Conservation (phyloP, 2,888 invertebrate species). For the Tetragnatha montana region DNA sequence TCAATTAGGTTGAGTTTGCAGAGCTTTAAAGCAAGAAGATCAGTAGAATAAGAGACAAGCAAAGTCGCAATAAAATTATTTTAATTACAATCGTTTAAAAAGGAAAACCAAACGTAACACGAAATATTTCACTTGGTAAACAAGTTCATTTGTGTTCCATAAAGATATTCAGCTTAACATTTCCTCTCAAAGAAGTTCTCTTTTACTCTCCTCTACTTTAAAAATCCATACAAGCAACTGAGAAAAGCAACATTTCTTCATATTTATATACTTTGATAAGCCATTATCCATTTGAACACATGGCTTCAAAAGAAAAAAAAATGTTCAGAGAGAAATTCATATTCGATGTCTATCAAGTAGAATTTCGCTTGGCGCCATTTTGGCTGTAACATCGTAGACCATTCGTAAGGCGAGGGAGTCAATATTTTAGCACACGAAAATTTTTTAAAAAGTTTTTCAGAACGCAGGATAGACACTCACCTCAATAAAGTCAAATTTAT, state of each 20-base stretch:
- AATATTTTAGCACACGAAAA: not conserved
- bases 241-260: constrained; percentile 5
- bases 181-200: constrained; percentile 4
- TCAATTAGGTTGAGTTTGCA: no score
- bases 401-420: not conserved
- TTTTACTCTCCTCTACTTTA: constrained; percentile 18
- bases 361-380: constrained; percentile 67
- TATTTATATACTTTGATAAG: constrained; percentile 60
- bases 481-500: not conserved
- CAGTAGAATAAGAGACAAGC: not conserved
- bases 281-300: constrained; percentile 19
- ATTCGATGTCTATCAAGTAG: constrained; percentile 61
- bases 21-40: no score
- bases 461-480: not conserved
- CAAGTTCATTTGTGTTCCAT: constrained; percentile 36
- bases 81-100: constrained; percentile 60
- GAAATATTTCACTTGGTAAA: constrained; percentile 46
- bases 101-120: constrained; percentile 34
- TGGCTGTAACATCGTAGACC: constrained; percentile 31
- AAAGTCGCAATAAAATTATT: constrained; percentile 57
- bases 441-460: not conserved
- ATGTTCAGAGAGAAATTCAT: constrained; percentile 15
- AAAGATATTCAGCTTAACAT: constrained; percentile 9
- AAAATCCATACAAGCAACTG: constrained; percentile 30
- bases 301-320: constrained; percentile 15